Conservation (phyloP, 2,113 vertebrate species). For the Forbesichthys papilliferus region DNA sequence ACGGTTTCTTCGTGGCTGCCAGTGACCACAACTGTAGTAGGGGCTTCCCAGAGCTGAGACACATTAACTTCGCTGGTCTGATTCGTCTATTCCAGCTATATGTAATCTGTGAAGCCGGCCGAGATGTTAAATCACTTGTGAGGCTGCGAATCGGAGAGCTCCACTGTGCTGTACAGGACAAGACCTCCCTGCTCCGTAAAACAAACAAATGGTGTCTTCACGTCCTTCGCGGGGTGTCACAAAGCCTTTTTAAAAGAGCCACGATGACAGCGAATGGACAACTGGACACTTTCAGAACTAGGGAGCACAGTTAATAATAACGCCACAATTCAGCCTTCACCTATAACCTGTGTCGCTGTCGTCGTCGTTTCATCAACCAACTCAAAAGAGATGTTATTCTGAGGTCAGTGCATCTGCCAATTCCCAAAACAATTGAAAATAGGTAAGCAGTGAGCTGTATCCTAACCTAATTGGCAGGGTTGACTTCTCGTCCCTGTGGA, state of each 20-base stretch:
- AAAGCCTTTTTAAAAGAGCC: constrained; percentile 21
- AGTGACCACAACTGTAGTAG: constrained; percentile 31
- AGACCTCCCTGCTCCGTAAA: constrained; percentile 56
- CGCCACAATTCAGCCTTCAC: background rate
- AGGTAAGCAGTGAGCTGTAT: background rate
- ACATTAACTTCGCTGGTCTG: constrained; percentile 32
- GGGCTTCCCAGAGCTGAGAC: constrained; percentile 42
- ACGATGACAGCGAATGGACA: background rate
- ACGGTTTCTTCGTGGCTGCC: background rate
- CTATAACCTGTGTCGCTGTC: background rate
- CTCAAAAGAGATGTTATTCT: background rate
- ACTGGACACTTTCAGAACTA: too few relatives aligned
- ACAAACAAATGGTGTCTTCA: constrained; percentile 54
- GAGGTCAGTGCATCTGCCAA: background rate
- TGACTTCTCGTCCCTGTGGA: constrained; percentile 29
- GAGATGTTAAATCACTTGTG: constrained; percentile 58
- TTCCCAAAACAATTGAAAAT: too few relatives aligned
- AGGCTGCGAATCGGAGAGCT: constrained; percentile 38
- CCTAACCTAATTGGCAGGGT: constrained; percentile 28
- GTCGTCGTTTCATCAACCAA: too few relatives aligned
- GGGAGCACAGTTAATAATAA: constrained; percentile 30
- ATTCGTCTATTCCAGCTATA: constrained; percentile 13
- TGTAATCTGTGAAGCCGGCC: constrained; percentile 47
- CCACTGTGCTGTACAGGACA: constrained; percentile 37
- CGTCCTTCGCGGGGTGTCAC: constrained; percentile 50